phyloP scores from a whole-genome alignment of 2,888 invertebrate genomes.

The Mesochorus sp. region DNA sequence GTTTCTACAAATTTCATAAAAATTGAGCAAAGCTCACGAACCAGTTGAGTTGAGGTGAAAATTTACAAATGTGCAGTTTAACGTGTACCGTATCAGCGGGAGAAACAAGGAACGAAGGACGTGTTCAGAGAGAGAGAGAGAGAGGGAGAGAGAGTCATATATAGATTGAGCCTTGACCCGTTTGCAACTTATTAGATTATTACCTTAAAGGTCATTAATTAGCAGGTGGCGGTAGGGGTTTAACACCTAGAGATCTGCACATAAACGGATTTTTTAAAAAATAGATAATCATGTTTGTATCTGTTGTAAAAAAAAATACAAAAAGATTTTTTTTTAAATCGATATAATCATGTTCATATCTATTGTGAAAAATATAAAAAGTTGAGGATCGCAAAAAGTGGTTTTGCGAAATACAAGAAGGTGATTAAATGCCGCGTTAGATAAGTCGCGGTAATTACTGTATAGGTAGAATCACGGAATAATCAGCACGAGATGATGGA shows the following conservation, averaged over 20 bases:
- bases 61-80: background rate
- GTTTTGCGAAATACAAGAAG: constrained; percentile 4
- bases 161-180: constrained; percentile 56
- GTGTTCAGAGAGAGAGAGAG: constrained; percentile 23
- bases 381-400: constrained; percentile 10
- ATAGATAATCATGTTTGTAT: background rate
- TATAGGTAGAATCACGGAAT: background rate
- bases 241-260: constrained; percentile 19
- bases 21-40: no score
- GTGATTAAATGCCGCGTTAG: constrained; percentile 11
- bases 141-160: constrained; percentile 18
- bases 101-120: constrained; percentile 59
- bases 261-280: no score
- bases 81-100: constrained; percentile 19
- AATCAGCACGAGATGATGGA: background rate
- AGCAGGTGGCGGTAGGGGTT: constrained; percentile 26
- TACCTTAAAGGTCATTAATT: constrained; percentile 58
- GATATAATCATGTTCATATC: background rate
- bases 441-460: constrained; percentile 5
- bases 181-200: constrained; percentile 58
- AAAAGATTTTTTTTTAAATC: no score
- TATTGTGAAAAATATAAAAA: constrained; percentile 25
- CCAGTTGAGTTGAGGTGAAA: no score
- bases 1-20: no score
- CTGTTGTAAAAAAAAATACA: constrained; percentile 28